Evolutionary conservation across 1,140 invertebrate genomes (phyloP), one percentile per base, ranked within the genome.

Genomic region (Lanistes nyassanus): DNA sequence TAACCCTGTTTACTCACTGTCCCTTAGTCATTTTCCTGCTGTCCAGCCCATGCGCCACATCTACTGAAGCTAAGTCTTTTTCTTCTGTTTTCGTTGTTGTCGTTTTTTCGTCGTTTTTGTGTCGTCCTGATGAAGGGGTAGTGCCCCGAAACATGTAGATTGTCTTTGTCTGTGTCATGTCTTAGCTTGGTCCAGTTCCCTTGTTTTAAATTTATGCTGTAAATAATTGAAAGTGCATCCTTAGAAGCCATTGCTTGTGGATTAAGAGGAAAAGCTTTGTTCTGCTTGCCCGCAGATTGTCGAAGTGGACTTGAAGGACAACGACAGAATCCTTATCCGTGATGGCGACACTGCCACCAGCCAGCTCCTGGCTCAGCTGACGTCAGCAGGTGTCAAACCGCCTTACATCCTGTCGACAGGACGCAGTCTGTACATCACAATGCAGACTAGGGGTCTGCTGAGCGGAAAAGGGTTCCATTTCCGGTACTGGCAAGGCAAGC

Each of bases 401-500:
- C 55, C 58, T 16, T 77, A 73, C 56, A 37, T 74, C 23, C 58
- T 80, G n/a, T 78, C 76, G 34, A 76, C 74, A 19, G 70, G 74
- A 13, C 58, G 73, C 36, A 47, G 74, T 51, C 26, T 80, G 34
- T 74, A 78, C 70, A 74, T 78, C 64, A 68, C 65, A 60, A 71
- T 78, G 69, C 79, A 80, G 42, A 80, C 79, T 23, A n/a, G 68
- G 26, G 55, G 72, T 36, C 74, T 70, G 29, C 21, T 42, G 4
- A 69, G 37, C 0, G 58, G 76, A 23, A 76, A 66, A 66, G 79
- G 79, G 0, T 70, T 80, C 42, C 73, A 65, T 26, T 68, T 80
- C 23, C 29, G 23, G 34, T 80, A 78, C 42, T 76, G 55, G 62
- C 79, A 80, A 76, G 79, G 79, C 78, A 39, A 36, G 55, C 13